A percentile compares a stretch with the other conserved stretches of the same genome.
Conservation (phyloP, 1,140 invertebrate species). For the Lamellibrachia luymesi region DNA sequence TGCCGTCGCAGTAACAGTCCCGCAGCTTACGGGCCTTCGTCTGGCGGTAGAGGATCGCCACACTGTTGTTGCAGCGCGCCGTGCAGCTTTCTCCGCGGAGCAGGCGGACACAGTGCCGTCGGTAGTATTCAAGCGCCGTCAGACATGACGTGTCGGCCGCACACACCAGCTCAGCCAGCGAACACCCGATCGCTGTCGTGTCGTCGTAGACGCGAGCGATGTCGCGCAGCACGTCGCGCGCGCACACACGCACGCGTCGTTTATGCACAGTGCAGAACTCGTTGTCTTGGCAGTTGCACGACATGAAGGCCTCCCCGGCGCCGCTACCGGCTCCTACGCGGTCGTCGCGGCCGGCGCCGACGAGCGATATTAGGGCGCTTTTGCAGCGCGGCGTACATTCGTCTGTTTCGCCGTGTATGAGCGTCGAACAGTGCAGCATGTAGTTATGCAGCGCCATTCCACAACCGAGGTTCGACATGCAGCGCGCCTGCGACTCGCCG, state of each 20-base stretch:
- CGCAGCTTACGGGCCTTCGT: slow-evolving; percentile 41
- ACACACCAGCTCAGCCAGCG: slow-evolving; percentile 43
- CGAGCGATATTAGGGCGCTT: slow-evolving; percentile 10
- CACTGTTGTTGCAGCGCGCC: slow-evolving; percentile 42
- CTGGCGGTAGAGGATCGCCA: slow-evolving; percentile 45
- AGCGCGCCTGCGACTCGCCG: not conserved
- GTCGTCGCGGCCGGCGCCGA: not conserved
- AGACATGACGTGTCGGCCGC: slow-evolving; percentile 48
- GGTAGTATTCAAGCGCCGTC: slow-evolving; percentile 42
- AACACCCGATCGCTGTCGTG: slow-evolving; percentile 35
- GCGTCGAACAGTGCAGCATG: not conserved
- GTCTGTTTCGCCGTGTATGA: not conserved
- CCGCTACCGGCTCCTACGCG: not conserved
- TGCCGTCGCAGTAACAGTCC: slow-evolving; percentile 44
- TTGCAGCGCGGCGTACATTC: slow-evolving; percentile 7
- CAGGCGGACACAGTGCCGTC: slow-evolving; percentile 34
- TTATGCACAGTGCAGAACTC: slow-evolving; percentile 36
- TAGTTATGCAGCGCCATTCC: slow-evolving; percentile 11
- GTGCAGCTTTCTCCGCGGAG: slow-evolving; percentile 36
- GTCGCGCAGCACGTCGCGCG: slow-evolving; percentile 34
- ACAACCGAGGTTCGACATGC: not conserved
- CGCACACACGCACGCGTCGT: slow-evolving; percentile 38
- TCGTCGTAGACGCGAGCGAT: slow-evolving; percentile 34
- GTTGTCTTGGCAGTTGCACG: slow-evolving; percentile 42
- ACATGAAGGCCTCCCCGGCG: slow-evolving; percentile 40